Percentiles rank a stretch among this genome's conserved stretches.
phyloP scores from a whole-genome alignment of 2,888 invertebrate species.

The Zele albiditarsus region DNA sequence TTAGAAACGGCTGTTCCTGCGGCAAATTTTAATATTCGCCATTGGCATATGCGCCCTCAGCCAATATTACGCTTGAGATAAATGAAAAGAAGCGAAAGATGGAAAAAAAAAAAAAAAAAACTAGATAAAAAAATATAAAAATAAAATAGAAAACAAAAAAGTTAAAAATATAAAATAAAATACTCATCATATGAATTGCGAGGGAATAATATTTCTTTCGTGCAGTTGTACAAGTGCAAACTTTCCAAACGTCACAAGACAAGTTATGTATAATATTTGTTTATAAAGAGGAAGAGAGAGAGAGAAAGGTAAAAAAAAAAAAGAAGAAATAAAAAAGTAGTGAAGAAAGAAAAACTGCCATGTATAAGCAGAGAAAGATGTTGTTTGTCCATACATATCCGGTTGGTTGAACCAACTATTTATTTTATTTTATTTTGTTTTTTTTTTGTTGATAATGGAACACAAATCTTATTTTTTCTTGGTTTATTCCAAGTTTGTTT shows the following conservation, averaged over 20 bases:
- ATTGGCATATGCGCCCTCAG: not conserved
- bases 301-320: not conserved
- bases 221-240: slow-evolving; percentile 5
- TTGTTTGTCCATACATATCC: slow-evolving; percentile 32
- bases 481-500: slow-evolving; percentile 25
- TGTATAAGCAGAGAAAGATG: slow-evolving; percentile 23
- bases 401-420: not conserved
- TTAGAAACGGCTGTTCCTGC: slow-evolving; percentile 6
- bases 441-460: slow-evolving; percentile 19
- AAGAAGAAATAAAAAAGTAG: slow-evolving; percentile 1
- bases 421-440: slow-evolving; percentile 12
- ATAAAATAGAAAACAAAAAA: too few relatives aligned
- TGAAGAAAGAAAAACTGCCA: slow-evolving; percentile 1
- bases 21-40: slow-evolving; percentile 7
- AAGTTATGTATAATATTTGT: slow-evolving; percentile 10
- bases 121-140: too few relatives aligned
- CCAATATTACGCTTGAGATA: slow-evolving; percentile 7
- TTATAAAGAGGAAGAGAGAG: too few relatives aligned
- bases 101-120: not conserved
- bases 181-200: not conserved
- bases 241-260: slow-evolving; percentile 33
- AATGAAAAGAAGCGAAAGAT: slow-evolving; percentile 8
- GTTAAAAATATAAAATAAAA: not conserved
- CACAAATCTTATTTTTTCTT: slow-evolving; percentile 22
- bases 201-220: slow-evolving; percentile 23